Evolutionary conservation across 2,113 vertebrate species (phyloP), one percentile per base, ranked within the genome.

Genomic region (Potamarius usumacintae): DNA sequence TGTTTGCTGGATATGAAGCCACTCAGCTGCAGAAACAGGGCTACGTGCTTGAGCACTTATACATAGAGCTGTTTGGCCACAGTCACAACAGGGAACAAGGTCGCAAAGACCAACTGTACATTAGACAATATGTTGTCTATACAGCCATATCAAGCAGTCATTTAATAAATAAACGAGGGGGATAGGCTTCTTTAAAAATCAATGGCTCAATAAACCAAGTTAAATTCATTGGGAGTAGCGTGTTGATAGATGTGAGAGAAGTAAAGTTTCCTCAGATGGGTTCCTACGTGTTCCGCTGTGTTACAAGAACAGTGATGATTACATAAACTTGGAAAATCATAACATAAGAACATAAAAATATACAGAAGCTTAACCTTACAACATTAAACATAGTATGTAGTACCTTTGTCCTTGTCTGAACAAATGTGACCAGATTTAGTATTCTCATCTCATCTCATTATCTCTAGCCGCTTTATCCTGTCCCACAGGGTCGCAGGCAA

Each of bases 1-100:
- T 87, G 88, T 42, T 79, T 60, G 50, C 14, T 50, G 25, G 86
- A 62, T 12, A 86, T 42, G 3, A 58, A 77, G 83, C 48, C 57
- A 67, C 27, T 74, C 48, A 52, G 72, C 76, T 65, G 62, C 48
- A 76, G 86, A 71, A 78, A 88, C 60, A 27, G 9, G 27, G 11
- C 65, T 53, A 22, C 42, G 57, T 77, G 81, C 81, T 20, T 52
- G 52, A 67, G 72, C n/a, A 80, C 50, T 50, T 67, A 67, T 42
- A 6, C 52, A 84, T 20, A 62, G 7, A 82, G 53, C 27, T 34
- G 52, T 15, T 80, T 63, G 42, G 11, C 74, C 65, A n/a, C 27
- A 55, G 15, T 6, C 15, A 30, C n/a, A 88, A 71, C 69, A 65
- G 7, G 14, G 5, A 25, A 20, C 42, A 12, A 4, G 11, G 48